A percentile compares a stretch with the other conserved stretches of the same genome.
Evolutionary conservation across 2,888 invertebrate species (phyloP).

Genomic region (Parochlus steinenii): DNA sequence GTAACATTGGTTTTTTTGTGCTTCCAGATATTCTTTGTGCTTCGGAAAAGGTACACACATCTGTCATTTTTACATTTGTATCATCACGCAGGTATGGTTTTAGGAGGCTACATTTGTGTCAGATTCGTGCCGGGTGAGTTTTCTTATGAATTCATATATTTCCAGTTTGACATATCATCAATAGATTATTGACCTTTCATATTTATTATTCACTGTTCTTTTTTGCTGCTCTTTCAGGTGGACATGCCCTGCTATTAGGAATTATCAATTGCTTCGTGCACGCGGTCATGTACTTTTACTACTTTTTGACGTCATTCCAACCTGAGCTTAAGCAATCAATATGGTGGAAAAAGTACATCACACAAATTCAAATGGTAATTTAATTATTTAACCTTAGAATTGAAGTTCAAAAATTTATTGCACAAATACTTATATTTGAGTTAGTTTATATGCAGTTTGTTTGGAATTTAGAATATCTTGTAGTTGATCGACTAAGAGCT

Average conservation of each 20-base stretch:
- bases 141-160: not conserved
- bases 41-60: slow-evolving; percentile 49
- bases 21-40: slow-evolving; percentile 43
- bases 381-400: not conserved
- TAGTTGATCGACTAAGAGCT: no score
- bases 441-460: no score
- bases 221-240: no score
- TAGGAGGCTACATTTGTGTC: slow-evolving; percentile 37
- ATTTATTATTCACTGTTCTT: no score
- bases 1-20: slow-evolving; percentile 4
- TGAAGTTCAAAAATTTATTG: not conserved
- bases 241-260: slow-evolving; percentile 33
- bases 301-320: slow-evolving; percentile 50
- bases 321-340: slow-evolving; percentile 48
- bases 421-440: no score
- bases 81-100: slow-evolving; percentile 43
- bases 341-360: slow-evolving; percentile 70
- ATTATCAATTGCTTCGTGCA: slow-evolving; percentile 63
- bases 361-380: slow-evolving; percentile 55
- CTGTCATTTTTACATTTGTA: slow-evolving; percentile 50
- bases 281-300: slow-evolving; percentile 68
- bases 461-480: no score
- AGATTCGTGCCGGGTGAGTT: slow-evolving; percentile 35
- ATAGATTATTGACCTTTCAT: no score
- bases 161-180: not conserved